A percentile compares a stretch with the other conserved stretches of the same genome.
phyloP scores from a whole-genome alignment of 1,140 invertebrate species.

The Dufourea novaeangliae region DNA sequence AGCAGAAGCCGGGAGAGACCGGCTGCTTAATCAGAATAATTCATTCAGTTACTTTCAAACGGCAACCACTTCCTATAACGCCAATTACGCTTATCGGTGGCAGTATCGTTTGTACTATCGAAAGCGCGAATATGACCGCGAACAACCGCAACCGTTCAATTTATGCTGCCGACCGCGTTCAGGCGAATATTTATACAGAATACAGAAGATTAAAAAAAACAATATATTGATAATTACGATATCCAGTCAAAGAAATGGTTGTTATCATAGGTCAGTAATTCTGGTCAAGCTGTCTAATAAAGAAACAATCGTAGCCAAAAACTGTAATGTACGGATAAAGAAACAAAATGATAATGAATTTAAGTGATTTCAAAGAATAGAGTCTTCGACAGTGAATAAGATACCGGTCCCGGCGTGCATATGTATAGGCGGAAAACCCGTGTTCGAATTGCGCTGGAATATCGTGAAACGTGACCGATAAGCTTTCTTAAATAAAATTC shows the following conservation, averaged over 20 bases:
- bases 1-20: not conserved
- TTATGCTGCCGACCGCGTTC: not conserved
- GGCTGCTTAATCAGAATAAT: slow-evolving; percentile 48
- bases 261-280: no score
- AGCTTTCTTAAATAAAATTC: slow-evolving; percentile 21
- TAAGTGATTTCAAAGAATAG: no score
- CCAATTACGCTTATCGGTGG: slow-evolving; percentile 58
- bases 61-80: slow-evolving; percentile 64
- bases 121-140: not conserved
- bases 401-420: not conserved
- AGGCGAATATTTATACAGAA: no score
- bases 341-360: no score
- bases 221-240: no score
- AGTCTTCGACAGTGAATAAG: no score
- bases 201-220: no score
- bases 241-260: no score
- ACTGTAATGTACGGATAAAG: no score
- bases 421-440: not conserved
- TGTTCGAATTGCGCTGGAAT: not conserved
- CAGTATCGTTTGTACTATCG: slow-evolving; percentile 54
- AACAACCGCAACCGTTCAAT: not conserved
- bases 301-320: no score
- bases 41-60: slow-evolving; percentile 33
- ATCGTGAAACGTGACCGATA: not conserved
- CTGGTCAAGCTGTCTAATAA: no score